Conservation (phyloP, 2,797 vertebrate genomes). For the Spondyliosoma cantharus region DNA sequence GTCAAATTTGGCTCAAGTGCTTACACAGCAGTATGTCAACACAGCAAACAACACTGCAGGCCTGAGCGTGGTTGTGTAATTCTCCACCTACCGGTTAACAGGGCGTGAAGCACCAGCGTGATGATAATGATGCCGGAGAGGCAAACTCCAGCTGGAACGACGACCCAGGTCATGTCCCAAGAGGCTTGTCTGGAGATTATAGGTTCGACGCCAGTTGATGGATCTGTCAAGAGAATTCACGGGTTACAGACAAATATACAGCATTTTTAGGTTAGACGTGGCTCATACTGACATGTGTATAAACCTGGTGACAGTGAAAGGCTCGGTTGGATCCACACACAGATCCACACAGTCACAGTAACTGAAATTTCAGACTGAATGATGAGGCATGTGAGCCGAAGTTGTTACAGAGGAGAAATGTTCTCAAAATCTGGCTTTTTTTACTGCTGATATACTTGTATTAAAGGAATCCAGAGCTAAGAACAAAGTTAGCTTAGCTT, state of each 20-base stretch:
- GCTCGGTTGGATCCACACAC: background rate
- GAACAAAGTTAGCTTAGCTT: background rate
- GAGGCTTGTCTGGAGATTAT: background rate
- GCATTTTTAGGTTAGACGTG: background rate
- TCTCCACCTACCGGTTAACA: constrained; percentile 68
- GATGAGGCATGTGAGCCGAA: background rate
- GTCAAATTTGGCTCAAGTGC: too few relatives aligned
- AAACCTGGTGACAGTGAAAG: background rate
- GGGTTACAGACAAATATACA: background rate
- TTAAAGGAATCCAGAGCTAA: background rate
- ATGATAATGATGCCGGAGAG: constrained; percentile 64
- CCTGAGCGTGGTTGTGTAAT: background rate
- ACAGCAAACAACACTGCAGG: background rate
- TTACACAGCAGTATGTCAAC: background rate
- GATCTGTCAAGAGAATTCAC: constrained; percentile 45
- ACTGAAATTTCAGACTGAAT: background rate
- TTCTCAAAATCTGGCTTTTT: background rate
- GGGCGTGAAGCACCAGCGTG: constrained; percentile 58
- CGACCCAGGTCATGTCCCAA: constrained; percentile 50
- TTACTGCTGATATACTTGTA: background rate
- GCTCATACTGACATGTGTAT: background rate
- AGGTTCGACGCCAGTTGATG: rapidly evolving
- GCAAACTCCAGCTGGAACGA: constrained; percentile 55
- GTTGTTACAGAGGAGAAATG: background rate
- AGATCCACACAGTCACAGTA: background rate